Conservation (phyloP, 2,888 invertebrate species). For the Trimorus sp. region DNA sequence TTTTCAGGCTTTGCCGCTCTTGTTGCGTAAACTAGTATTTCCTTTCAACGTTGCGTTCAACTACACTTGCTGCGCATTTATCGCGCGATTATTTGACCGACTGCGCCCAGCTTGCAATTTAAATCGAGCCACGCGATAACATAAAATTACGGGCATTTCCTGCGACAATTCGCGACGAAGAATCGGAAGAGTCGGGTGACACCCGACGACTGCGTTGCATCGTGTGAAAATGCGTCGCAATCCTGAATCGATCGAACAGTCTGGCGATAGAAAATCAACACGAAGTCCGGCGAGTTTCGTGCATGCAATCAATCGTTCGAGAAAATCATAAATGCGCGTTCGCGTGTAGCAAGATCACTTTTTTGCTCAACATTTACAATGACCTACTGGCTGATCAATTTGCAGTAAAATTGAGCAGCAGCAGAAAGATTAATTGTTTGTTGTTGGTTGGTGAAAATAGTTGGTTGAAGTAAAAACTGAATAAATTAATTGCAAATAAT, state of each 20-base stretch:
- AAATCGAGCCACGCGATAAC: conserved; percentile 26
- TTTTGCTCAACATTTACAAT: conserved; percentile 31
- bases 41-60: no score
- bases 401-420: conserved; percentile 33
- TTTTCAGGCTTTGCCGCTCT: no score
- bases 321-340: conserved; percentile 48
- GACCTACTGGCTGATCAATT: conserved; percentile 33
- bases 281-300: conserved; percentile 44
- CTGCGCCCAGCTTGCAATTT: conserved; percentile 35
- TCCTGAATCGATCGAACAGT: conserved; percentile 33
- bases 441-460: no score
- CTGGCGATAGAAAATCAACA: conserved; percentile 31
- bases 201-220: conserved; percentile 24
- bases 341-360: conserved; percentile 35
- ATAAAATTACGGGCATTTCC: conserved; percentile 28
- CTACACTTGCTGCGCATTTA: neutral
- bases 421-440: conserved; percentile 37
- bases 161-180: conserved; percentile 11
- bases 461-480: no score
- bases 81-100: neutral
- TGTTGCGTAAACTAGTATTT: no score
- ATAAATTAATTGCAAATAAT: no score
- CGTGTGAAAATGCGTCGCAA: conserved; percentile 16
- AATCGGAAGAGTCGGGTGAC: conserved; percentile 14
- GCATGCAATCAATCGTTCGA: conserved; percentile 45